These are phyloP conservation scores for Neomorphus geoffroyi DNA, from an alignment of 2,797 vertebrate genomes.

Conservation along the genomic window DNA sequence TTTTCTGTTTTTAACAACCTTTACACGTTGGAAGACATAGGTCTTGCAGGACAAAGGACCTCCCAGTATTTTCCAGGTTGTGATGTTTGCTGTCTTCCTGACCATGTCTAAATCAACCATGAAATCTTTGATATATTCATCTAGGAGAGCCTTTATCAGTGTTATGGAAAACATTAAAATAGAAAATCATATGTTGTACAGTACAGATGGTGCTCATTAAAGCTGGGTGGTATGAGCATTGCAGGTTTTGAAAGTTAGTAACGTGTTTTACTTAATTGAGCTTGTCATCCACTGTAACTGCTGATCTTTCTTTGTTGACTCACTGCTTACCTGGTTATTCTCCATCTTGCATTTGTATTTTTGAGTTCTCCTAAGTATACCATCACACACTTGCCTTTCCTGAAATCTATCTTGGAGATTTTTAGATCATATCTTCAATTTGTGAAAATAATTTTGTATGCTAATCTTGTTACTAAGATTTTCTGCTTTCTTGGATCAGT, in stretches of 20 bases:
- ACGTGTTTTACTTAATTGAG: not conserved
- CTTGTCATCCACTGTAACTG: not conserved
- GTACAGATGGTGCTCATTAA: not conserved
- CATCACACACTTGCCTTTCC: not conserved
- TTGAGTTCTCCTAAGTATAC: not conserved
- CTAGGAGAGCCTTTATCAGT: not conserved
- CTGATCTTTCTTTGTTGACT: not conserved
- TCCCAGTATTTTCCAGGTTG: not conserved
- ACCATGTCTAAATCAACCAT: not conserved
- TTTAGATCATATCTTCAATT: not conserved
- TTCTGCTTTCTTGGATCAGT: not conserved
- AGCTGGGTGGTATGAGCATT: not conserved
- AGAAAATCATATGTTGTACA: not conserved
- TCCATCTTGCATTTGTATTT: not conserved
- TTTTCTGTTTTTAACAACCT: not conserved
- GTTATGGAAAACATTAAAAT: not conserved
- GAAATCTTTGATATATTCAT: not conserved
- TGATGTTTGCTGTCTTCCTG: not conserved
- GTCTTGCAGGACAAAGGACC: not conserved
- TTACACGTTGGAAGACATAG: accelerated
- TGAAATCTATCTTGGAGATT: not conserved
- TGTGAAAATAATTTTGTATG: not conserved
- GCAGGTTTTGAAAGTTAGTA: not conserved
- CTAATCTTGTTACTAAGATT: not conserved
- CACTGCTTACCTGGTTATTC: not conserved